Conservation (phyloP, 2,888 invertebrate genomes). For the Pristionchus mayeri region DNA sequence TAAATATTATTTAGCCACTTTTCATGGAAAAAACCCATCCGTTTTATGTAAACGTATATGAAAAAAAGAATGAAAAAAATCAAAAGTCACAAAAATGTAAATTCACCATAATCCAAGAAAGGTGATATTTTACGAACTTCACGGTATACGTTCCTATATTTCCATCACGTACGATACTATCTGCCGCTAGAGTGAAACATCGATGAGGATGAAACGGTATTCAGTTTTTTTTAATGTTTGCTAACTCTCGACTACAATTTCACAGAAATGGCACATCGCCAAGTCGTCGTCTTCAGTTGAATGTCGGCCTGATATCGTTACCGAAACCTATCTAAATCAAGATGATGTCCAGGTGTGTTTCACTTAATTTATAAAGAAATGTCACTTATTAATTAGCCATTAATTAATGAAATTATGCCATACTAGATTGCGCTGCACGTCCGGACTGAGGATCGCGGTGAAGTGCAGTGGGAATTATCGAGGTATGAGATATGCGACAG, state of each 20-base stretch:
- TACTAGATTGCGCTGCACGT: neutral
- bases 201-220: too few relatives aligned
- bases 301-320: neutral
- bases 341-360: conserved; percentile 4
- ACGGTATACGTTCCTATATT: too few relatives aligned
- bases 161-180: neutral
- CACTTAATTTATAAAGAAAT: neutral
- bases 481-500: neutral
- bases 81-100: too few relatives aligned
- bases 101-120: too few relatives aligned
- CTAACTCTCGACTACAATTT: neutral
- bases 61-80: too few relatives aligned
- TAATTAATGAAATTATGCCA: neutral
- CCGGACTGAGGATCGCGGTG: neutral
- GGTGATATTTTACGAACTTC: too few relatives aligned
- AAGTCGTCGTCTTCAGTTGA: neutral
- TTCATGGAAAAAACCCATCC: too few relatives aligned
- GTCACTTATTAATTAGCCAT: neutral
- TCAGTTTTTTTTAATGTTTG: too few relatives aligned
- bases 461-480: neutral
- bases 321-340: neutral
- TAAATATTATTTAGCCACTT: too few relatives aligned
- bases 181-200: neutral
- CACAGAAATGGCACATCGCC: neutral
- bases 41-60: too few relatives aligned